Evolutionary conservation across 2,888 invertebrate species (phyloP), one percentile per base, ranked within the genome.

Genomic region (Macrophya annulata): DNA sequence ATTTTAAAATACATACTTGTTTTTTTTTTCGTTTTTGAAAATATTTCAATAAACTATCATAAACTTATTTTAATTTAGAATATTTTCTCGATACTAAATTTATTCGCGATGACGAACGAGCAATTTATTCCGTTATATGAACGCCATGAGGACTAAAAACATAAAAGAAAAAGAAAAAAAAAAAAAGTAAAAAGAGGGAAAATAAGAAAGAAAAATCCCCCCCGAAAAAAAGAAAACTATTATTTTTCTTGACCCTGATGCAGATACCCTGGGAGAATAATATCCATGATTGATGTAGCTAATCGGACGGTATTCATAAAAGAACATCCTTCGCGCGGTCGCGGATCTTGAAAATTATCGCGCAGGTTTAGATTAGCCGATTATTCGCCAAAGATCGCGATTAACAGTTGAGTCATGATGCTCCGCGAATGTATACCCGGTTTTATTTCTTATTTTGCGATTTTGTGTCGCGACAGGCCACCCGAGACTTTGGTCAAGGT

Each of bases 401-500:
- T 77, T 77, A 48, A 51, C 25, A 77, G 77, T 77, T 51, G 51
- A 77, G 37, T 77, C 77, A 77, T 51, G 77, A 77, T 77, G 51
- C 55, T 31, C 77, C 77, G 77, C 31, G 31, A 31, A n/a, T 37
- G 77, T 40, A 37, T 51, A 77, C 21, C 62, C 40, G 62, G 43
- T 6, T 62, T 21, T 15, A 21, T 62, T 81, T 62, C 62, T 43
- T 81, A 43, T 81, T 81, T 62, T 81, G 40, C 62, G 51, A 81
- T 81, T 81, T 81, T 62, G 59, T 43, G 40, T 62, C 62, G 62
- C 81, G 40, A 25, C 81, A 25, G n/a, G 21, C 40, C 59, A 81
- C 43, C 62, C 43, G 81, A 81, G 81, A 81, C 81, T 81, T 81
- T 62, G 62, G 81, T 81, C 81, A 81, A 81, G 81, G 81, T 81